Evolutionary conservation across 1,140 invertebrate genomes (phyloP), one percentile per base, ranked within the genome.

Genomic region (Neelides sp.): DNA sequence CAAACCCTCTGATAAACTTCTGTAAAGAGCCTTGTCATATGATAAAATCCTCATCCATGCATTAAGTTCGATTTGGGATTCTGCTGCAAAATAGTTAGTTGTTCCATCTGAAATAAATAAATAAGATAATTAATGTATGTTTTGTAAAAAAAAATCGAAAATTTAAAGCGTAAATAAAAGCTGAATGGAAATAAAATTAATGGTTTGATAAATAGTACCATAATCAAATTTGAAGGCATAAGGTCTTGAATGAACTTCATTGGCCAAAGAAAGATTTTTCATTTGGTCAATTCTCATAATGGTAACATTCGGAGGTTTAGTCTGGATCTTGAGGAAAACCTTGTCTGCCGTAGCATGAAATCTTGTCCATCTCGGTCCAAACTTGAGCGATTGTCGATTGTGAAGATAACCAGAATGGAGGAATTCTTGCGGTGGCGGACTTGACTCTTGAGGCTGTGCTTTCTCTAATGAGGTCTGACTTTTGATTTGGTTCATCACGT

Each of bases 221-320:
- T 54, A 46, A 45, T 55, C 54, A 15, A 60, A 41, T 52, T 60
- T 60, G 35, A 60, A 60, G 3, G 58, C 58, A 43, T 57, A 60
- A 0, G 58, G 58, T 39, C 58, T 48, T 5, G 54, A 57, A 43
- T 60, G 58, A 39, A 60, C 58, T 54, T 60, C 58, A 13, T 17
- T 52, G 12, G 58, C 58, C 4, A 46, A 24, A 22, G 17, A 45
- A 0, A 59, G 50, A n/a, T n/a, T n/a, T n/a, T n/a, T n/a, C n/a
- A n/a, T n/a, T n/a, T n/a, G n/a, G n/a, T n/a, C n/a, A n/a, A n/a
- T n/a, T n/a, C n/a, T n/a, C n/a, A n/a, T n/a, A n/a, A n/a, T n/a
- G n/a, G n/a, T n/a, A n/a, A n/a, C n/a, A n/a, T n/a, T n/a, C n/a
- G n/a, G n/a, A n/a, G n/a, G n/a, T n/a, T n/a, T n/a, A n/a, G n/a